Evolutionary conservation across 2,888 invertebrate genomes (phyloP).

Genomic region (Nysson spinosus): DNA sequence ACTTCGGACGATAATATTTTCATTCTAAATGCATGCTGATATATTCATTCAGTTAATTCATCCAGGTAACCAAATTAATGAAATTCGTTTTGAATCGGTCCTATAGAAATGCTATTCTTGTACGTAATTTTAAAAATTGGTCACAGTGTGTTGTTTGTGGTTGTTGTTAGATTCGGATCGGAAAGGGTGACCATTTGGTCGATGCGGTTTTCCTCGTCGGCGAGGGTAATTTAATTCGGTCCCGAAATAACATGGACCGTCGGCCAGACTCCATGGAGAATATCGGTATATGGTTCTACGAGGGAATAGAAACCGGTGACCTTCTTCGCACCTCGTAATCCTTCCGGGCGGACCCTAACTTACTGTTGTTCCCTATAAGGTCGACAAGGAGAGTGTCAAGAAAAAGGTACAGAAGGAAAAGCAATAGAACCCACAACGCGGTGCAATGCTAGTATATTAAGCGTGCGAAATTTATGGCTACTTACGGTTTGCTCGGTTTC

Average conservation of each 20-base stretch:
- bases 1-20: no score
- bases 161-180: conserved; percentile 21
- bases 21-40: no score
- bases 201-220: conserved; percentile 42
- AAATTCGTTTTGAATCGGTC: no score
- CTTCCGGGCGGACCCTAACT: no score
- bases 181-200: conserved; percentile 39
- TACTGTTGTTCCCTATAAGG: no score
- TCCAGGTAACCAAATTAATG: no score
- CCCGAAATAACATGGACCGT: conserved; percentile 50
- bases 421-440: conserved; percentile 16
- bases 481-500: conserved; percentile 54
- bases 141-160: no score
- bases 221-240: conserved; percentile 61
- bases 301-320: conserved; percentile 33
- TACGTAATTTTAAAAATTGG: no score
- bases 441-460: conserved; percentile 63
- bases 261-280: conserved; percentile 26
- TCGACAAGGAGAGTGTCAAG: no score
- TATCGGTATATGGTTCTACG: conserved; percentile 17
- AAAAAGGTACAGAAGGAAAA: conserved; percentile 19
- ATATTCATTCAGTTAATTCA: no score
- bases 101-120: no score
- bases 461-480: conserved; percentile 68
- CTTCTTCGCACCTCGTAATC: conserved; percentile 40